phyloP scores from a whole-genome alignment of 2,888 invertebrate genomes.

The Macrosiphum euphorbiae region DNA sequence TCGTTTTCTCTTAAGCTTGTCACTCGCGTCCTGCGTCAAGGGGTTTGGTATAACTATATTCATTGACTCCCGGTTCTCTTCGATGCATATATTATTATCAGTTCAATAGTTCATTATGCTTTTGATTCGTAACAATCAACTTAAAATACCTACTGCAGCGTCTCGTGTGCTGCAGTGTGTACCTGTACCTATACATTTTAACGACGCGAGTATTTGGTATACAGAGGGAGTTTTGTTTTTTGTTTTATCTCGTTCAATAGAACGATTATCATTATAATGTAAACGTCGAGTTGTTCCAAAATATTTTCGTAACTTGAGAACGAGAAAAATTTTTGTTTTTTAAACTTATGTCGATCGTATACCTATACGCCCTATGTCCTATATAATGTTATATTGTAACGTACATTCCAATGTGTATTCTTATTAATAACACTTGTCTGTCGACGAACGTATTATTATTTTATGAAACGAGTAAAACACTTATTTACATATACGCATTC shows the following conservation, averaged over 20 bases:
- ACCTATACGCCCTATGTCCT: background rate
- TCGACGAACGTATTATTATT: conserved; percentile 39
- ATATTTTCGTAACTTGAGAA: background rate
- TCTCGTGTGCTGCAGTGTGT: background rate
- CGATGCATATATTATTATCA: background rate
- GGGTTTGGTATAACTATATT: background rate
- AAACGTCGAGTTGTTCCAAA: background rate
- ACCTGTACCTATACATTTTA: background rate
- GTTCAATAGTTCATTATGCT: background rate
- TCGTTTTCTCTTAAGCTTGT: background rate
- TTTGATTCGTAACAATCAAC: background rate
- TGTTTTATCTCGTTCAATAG: background rate
- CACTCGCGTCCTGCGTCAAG: background rate
- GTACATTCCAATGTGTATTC: conserved; percentile 29
- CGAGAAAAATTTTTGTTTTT: conserved; percentile 22
- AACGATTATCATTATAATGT: background rate
- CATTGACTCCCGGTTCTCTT: background rate
- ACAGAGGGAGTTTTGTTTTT: background rate
- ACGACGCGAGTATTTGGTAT: background rate
- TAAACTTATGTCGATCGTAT: background rate
- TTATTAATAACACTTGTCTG: conserved; percentile 45
- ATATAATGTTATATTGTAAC: background rate
- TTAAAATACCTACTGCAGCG: background rate
- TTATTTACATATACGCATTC: conserved; percentile 25
- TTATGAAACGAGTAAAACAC: conserved; percentile 22